Conservation (phyloP, 1,140 invertebrate genomes). For the Forficula auricularia region DNA sequence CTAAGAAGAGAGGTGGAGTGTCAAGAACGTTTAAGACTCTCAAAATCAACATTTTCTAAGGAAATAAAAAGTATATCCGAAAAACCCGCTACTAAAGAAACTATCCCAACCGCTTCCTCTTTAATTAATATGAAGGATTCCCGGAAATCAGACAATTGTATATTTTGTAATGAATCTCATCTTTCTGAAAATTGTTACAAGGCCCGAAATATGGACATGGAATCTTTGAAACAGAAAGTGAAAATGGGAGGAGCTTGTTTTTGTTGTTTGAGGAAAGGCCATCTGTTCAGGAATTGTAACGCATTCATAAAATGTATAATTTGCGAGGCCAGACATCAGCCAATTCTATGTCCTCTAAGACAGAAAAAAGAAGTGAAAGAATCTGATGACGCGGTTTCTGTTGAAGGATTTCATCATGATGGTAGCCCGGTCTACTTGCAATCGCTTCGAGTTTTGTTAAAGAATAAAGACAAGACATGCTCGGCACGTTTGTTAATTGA, state of each 20-base stretch:
- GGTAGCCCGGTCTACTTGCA: conserved; percentile 2
- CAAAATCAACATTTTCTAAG: no score
- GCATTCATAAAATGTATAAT: conserved; percentile 8
- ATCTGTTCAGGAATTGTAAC: conserved; percentile 8
- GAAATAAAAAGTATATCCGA: no score
- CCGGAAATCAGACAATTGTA: conserved; percentile 3
- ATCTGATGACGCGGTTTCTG: not conserved
- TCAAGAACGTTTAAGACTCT: no score
- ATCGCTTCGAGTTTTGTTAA: conserved; percentile 7
- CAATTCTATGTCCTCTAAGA: conserved; percentile 9
- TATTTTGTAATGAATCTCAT: conserved; percentile 11
- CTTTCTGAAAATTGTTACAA: conserved; percentile 9
- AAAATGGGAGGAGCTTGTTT: conserved; percentile 1
- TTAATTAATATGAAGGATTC: not conserved
- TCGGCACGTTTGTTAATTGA: conserved; percentile 7
- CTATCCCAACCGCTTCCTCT: no score
- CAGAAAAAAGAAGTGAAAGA: no score
- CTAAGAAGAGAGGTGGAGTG: no score
- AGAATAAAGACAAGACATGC: not conserved
- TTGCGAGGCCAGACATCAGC: conserved; percentile 4
- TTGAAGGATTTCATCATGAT: not conserved
- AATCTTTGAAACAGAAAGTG: conserved; percentile 12
- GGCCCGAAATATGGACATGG: conserved; percentile 10
- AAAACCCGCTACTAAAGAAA: no score
- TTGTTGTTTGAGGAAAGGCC: not conserved